Evolutionary conservation across 2,888 invertebrate genomes (phyloP).

Genomic region (Pseudococcus longispinus): DNA sequence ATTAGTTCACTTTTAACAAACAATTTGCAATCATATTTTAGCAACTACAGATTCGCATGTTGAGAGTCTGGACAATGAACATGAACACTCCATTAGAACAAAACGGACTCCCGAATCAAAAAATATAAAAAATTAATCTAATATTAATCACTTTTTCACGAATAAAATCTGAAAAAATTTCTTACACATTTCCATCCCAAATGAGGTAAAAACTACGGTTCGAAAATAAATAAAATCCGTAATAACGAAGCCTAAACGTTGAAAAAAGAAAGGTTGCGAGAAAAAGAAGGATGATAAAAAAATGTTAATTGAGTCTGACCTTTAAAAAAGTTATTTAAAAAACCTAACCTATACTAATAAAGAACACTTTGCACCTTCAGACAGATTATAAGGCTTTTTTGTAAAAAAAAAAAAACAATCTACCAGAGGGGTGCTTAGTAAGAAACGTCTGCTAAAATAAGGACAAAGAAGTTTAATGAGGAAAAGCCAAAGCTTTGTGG

Average conservation of each 20-base stretch:
- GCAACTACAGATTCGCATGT: too few species aligned
- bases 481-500: constrained; percentile 54
- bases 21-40: too few species aligned
- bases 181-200: background rate
- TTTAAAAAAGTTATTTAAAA: constrained; percentile 49
- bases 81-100: too few species aligned
- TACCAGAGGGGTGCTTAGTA: constrained; percentile 28
- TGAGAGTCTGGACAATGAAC: too few species aligned
- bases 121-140: too few species aligned
- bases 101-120: too few species aligned
- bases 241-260: background rate
- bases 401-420: background rate
- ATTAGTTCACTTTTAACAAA: too few species aligned
- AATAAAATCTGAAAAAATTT: background rate
- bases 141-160: background rate
- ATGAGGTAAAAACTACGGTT: background rate
- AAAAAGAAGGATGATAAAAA: constrained; percentile 36
- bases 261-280: background rate
- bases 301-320: constrained; percentile 56
- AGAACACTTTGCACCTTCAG: constrained; percentile 55
- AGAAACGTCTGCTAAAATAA: constrained; percentile 43
- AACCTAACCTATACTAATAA: constrained; percentile 55
- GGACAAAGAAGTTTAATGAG: constrained; percentile 55
- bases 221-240: background rate
- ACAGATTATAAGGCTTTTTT: constrained; percentile 52